Base-by-base conservation (phyloP, 1,140 invertebrate species). In the Aphaenogaster ashmeadi region DNA sequence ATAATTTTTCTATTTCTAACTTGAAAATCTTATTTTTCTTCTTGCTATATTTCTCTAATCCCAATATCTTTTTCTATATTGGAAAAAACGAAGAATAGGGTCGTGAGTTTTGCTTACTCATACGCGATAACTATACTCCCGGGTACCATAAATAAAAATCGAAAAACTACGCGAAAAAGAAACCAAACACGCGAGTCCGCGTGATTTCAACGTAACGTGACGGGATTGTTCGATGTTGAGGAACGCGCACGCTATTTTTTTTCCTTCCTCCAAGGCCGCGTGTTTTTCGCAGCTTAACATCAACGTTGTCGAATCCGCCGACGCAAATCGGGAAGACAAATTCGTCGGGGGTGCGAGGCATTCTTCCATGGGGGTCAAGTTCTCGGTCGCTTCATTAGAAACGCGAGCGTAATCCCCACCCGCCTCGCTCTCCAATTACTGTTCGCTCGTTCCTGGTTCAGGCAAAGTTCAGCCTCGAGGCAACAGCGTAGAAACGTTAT, bases 301-400 rank as follows among this genome's bases (percentile, higher is more conserved):
- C 15, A 38, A 44, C 21, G 41, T 54, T 15, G n/a, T 13, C 38
- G 21, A 47, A 15, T 15, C 33, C 6, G 38, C 3, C 27, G 41
- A 58, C 67, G 52, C n/a, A 78, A 87, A 84, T 60, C 74, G 52
- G 9, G n/a, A 58, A 88, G 89, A 91, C 87, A 88, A 88, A 87
- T 87, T 92, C 21, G 77, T 47, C 60, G 64, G 74, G 87, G 81
- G 78, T 64, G 83, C 79, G 47, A 84, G 77, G 56, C 88, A 89
- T 90, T 83, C 79, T 90, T 90, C 33, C 72, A 62, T 77, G 58
- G 78, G 90, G 93, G 92, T 93, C 93, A 93, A 93, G 93, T 93
- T 93, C 93, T 93, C 85, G 92, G 92, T 92, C 90, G 93, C 87
- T 91, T 93, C 92, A 93, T 93, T 93, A 93, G 92, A 93, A 93